Conservation (phyloP, 2,888 invertebrate species). For the Sphinx pinastri region DNA sequence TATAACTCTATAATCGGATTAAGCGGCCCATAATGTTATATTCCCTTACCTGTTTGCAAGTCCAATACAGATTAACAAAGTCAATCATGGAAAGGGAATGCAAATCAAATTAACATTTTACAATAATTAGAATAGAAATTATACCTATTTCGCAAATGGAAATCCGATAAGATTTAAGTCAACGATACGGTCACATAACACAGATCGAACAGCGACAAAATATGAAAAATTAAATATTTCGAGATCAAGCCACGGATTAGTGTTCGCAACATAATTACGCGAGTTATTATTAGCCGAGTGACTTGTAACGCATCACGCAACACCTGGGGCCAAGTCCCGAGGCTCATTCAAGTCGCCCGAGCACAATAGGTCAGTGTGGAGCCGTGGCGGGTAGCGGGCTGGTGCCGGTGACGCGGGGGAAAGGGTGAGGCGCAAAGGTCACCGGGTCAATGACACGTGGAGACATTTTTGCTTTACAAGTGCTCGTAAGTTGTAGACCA, state of each 20-base stretch:
- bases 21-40: too few species aligned
- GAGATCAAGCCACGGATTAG: conserved; percentile 6
- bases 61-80: too few species aligned
- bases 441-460: conserved; percentile 43
- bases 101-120: too few species aligned
- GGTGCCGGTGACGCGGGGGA: conserved; percentile 25
- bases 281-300: conserved; percentile 8
- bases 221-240: background rate
- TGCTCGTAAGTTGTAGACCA: background rate
- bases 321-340: conserved; percentile 21
- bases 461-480: conserved; percentile 43
- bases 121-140: too few species aligned
- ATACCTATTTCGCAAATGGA: background rate
- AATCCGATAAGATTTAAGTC: background rate
- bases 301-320: conserved; percentile 21
- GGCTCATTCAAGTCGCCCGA: conserved; percentile 19
- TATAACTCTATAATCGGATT: too few species aligned
- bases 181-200: background rate
- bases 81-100: too few species aligned
- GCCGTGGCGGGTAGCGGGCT: background rate
- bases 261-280: background rate
- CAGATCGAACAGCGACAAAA: conserved; percentile 1
- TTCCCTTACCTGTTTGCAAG: too few species aligned
- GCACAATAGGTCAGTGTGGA: conserved; percentile 21
- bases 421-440: conserved; percentile 48